Evolutionary conservation across 1,140 invertebrate species (phyloP), one percentile per base, ranked within the genome.

Genomic region (Chionoecetes opilio): DNA sequence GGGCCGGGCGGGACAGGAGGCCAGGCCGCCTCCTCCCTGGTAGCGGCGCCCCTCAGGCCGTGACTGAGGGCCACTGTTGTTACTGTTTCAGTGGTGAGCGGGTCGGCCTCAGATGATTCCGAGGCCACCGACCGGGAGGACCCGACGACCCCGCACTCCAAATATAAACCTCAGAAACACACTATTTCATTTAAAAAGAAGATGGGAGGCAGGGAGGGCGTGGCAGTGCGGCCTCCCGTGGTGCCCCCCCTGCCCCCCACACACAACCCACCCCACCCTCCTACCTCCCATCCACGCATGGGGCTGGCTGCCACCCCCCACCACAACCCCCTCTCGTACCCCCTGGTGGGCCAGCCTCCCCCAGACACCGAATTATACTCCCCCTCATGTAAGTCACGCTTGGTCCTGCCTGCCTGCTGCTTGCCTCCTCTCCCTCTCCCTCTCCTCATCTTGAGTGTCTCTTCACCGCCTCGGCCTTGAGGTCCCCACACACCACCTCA

Each of bases 301-400:
- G 96, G 95, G 89, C 86, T 95, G 88, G 93, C 96, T 46, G 92
- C 93, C 85, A 93, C 92, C 87, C 93, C 95, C 91, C 94, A 93
- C 94, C 94, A 95, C 94, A 93, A 94, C 92, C 94, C 94, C n/a
- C 88, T 93, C 90, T 94, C 94, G 63, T 96, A 93, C 88, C 96
- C 95, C 87, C 91, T 96, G 94, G 94, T 85, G 63, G 90, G 84
- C 88, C 95, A 95, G 96, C 96, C 95, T 92, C 93, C 95, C 95
- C 94, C 95, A 75, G 94, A 96, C 96, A 95, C 95, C 92, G 95
- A 96, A 94, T 91, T 96, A 92, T 96, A 85, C 94, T 96, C 95
- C 89, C 96, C 96, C 32, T 95, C 94, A 93, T 96, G 94, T 96
- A 96, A 96, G 95, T 96, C 92, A 93, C 38, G 84, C 87, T 95